Evolutionary conservation across 2,113 vertebrate genomes (phyloP), one percentile per base, ranked within the genome.

Genomic region (Irena cyanogastra): DNA sequence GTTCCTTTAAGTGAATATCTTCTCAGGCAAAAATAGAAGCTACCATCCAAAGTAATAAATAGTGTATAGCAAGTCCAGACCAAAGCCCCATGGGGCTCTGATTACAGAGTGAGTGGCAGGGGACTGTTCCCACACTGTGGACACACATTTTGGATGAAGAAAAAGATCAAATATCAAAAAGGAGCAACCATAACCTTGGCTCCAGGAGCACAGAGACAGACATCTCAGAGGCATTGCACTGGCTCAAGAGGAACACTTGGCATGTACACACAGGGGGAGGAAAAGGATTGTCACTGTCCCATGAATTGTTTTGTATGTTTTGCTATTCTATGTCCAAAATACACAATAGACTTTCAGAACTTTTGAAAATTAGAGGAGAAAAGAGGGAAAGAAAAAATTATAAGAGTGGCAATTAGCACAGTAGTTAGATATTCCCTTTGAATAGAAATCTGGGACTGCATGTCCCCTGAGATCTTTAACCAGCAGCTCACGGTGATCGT

Each of bases 101-200:
- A 93, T 97, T 95, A 95, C 66, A 96, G 71, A 93, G 59, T 0
- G 1, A 92, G 68, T 16, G 4, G 53, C 41, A 53, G 5, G 20
- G 30, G 70, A 39, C 68, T 70, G 63, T 90, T 93, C 71, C 90
- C 60, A 78, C 60, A 66, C 20, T 63, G 37, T 49, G 68, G 52
- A 92, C 56, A 52, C 21, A 71, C 13, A 90, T 68, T 86, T 79
- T 78, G 83, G 71, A 94, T 31, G 24, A 82, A 76, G 80, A 65
- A 87, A 90, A 81, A 68, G 61, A 94, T 94, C 80, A 84, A 81
- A 64, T 90, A 90, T 74, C 83, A 86, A 89, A 95, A 83, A 89
- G 30, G 28, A 87, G 30, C 71, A 93, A 78, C 66, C 49, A 64
- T 41, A 83, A 71, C 60, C 56, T 90, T 90, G 94, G 90, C 92